Base-by-base conservation (phyloP, 37 sponge, comb jelly and placozoan species). In the Ephydatia muelleri region DNA sequence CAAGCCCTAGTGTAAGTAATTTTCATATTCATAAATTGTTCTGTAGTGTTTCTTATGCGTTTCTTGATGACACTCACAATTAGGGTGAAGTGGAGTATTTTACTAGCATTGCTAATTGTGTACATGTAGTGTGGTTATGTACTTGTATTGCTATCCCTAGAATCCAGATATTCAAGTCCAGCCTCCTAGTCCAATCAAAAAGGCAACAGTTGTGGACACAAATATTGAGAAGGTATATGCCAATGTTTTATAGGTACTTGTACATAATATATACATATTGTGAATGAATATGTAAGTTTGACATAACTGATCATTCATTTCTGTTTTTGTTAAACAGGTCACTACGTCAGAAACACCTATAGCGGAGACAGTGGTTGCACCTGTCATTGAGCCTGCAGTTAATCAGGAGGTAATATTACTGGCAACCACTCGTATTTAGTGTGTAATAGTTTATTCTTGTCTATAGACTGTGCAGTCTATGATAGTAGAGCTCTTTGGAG, bases 401-500 rank as follows among this genome's bases (percentile, higher is more conserved):
- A 57, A 27, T 48, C 35, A 75, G 9, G 19, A 27, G 26, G 26
- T 33, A 34, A 73, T 8, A 34, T 33, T 5, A 5, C 31, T 8
- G 9, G 31, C 31, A 34, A 34, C 5, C 23, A 34, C 31, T 34
- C 9, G 4, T n/a, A 73, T 28, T 6, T 23, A 34, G 31, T 33
- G n/a, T 73, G 31, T 12, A 36, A 16, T 80, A 31, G 13, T 33
- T 28, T 25, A 19, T 28, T 9, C 38, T 5, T 4, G 21, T 68
- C 12, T 39, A 34, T 83, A 83, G 75, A 80, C 83, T 25, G 73
- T 89, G 67, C n/a, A 83, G 69, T 84, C 89, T 27, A 79, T 89
- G 38, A 83, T 89, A 66, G 84, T 84, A 27, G 89, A 89, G 26
- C 84, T 89, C 8, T 89, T 89, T 73, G 70, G 66, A 78, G 89